Percentiles rank a stretch among this genome's conserved stretches.
These are phyloP conservation scores for Ptychadena robeensis DNA, from an alignment of 2,797 vertebrate genomes.

Conservation along the genomic window DNA sequence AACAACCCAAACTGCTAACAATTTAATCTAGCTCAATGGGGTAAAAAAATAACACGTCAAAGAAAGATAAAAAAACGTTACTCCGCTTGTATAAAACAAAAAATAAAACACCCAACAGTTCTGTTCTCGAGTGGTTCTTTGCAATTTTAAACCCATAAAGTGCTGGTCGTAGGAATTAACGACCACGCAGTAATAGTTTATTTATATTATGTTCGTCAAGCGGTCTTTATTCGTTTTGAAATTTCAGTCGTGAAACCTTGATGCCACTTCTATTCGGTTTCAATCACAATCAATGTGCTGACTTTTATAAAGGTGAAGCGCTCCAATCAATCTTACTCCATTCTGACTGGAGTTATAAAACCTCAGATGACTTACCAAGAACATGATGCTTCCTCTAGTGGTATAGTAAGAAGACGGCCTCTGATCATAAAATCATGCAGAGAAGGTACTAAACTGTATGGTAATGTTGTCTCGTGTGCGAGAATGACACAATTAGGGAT, in stretches of 20 bases:
- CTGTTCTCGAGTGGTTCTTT: conserved; percentile 24
- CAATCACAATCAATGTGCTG: conserved; percentile 71
- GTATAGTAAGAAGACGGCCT: conserved; percentile 64
- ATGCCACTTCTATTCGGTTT: conserved; percentile 74
- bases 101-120: conserved; percentile 41
- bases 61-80: conserved; percentile 56
- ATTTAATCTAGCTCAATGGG: conserved; percentile 57
- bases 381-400: conserved; percentile 70
- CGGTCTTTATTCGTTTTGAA: conserved; percentile 22
- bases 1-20: conserved; percentile 53
- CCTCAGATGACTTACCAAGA: conserved; percentile 76
- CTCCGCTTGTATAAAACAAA: conserved; percentile 45
- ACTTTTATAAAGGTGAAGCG: conserved; percentile 78
- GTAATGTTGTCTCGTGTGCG: neutral
- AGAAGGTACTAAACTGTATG: conserved; percentile 6
- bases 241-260: conserved; percentile 24
- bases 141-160: conserved; percentile 58
- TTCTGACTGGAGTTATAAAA: conserved; percentile 73
- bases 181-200: conserved; percentile 37
- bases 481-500: neutral
- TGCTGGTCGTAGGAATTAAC: conserved; percentile 45
- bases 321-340: conserved; percentile 80
- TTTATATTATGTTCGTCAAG: conserved; percentile 45
- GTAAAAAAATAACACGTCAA: conserved; percentile 55
- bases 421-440: conserved; percentile 47